phyloP scores from a whole-genome alignment of 2,113 vertebrate genomes.

The Campylomormyrus numenius region DNA sequence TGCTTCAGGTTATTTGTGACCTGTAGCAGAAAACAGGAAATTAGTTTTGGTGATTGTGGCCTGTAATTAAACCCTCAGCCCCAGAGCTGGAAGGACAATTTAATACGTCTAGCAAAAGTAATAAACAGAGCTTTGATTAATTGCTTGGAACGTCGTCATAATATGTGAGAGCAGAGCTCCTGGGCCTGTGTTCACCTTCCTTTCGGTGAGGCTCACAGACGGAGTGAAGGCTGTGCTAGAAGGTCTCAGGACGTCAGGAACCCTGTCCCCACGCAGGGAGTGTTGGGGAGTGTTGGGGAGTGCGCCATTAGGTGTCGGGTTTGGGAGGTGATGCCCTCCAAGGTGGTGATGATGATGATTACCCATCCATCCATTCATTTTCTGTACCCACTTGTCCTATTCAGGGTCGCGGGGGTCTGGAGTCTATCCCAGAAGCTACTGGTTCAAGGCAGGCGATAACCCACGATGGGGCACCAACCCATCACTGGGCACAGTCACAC shows the following conservation, averaged over 20 bases:
- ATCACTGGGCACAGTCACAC: background rate
- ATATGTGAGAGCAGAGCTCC: background rate
- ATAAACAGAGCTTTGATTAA: conserved; percentile 17
- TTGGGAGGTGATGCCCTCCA: background rate
- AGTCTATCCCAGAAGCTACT: background rate
- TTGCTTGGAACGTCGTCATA: conserved; percentile 15
- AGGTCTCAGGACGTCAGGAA: background rate
- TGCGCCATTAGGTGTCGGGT: background rate
- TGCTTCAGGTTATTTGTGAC: conserved; percentile 16
- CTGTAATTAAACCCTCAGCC: conserved; percentile 12
- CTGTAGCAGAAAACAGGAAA: conserved; percentile 20
- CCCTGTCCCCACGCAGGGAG: background rate
- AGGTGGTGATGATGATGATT: background rate
- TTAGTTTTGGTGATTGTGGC: conserved; percentile 18
- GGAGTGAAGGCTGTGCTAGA: background rate
- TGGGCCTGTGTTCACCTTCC: conserved; percentile 7
- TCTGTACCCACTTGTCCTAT: background rate
- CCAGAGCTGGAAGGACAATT: conserved; percentile 7
- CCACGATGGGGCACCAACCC: background rate
- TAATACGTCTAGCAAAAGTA: conserved; percentile 18
- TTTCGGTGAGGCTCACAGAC: background rate
- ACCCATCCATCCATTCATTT: background rate
- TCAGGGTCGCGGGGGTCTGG: background rate
- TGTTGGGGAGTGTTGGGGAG: background rate
- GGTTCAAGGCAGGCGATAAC: background rate